Conservation (phyloP, 2,113 vertebrate species). For the Holacanthus passer region DNA sequence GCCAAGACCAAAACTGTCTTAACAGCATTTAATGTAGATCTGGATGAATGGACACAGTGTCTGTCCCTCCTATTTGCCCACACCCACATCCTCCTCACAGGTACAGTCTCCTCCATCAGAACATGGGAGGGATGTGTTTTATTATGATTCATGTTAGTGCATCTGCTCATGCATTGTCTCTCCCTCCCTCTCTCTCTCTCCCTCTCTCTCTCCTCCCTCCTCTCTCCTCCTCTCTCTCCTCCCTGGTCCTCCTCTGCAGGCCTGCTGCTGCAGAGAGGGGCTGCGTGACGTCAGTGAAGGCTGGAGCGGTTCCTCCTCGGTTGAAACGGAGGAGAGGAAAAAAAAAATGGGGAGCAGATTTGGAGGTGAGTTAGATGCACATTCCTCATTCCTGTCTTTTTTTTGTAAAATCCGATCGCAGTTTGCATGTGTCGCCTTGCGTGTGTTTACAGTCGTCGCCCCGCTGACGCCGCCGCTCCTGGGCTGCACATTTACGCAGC, state of each 20-base stretch:
- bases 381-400: too few species aligned
- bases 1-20: neutral
- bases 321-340: slow-evolving; percentile 52
- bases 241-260: slow-evolving; percentile 76
- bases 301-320: slow-evolving; percentile 78
- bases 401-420: too few species aligned
- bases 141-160: slow-evolving; percentile 26
- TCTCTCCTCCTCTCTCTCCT: slow-evolving; percentile 30
- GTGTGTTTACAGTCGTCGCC: slow-evolving; percentile 19
- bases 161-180: slow-evolving; percentile 17
- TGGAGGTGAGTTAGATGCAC: slow-evolving; percentile 82
- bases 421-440: neutral
- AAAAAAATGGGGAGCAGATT: slow-evolving; percentile 82
- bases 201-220: slow-evolving; percentile 35
- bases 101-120: slow-evolving; percentile 21
- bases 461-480: slow-evolving; percentile 53
- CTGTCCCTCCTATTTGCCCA: neutral
- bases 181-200: neutral
- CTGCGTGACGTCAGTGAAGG: slow-evolving; percentile 84
- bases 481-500: slow-evolving; percentile 55
- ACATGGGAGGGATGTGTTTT: slow-evolving; percentile 18
- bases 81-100: slow-evolving; percentile 16
- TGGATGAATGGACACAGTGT: slow-evolving; percentile 3
- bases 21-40: neutral
- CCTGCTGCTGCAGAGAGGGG: slow-evolving; percentile 83